phyloP scores from a whole-genome alignment of 2,113 vertebrate species.

The Eidolon helvum region DNA sequence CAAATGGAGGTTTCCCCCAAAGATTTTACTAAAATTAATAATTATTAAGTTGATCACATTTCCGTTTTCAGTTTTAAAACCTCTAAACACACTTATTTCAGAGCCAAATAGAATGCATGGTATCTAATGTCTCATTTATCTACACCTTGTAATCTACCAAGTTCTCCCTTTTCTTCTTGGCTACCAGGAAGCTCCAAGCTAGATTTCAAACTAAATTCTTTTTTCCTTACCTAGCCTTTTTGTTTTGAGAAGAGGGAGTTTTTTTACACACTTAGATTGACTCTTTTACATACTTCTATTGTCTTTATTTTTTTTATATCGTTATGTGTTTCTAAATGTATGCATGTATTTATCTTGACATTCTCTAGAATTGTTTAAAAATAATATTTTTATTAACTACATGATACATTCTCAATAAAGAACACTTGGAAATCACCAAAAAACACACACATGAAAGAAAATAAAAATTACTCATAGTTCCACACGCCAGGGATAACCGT shows the following conservation, averaged over 20 bases:
- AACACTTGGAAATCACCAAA: neutral
- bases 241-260: neutral
- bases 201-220: neutral
- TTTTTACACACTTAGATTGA: no score
- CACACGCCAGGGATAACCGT: neutral
- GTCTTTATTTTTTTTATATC: neutral
- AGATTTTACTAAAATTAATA: constrained; percentile 11
- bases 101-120: neutral
- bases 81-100: neutral
- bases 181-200: neutral
- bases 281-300: no score
- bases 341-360: neutral
- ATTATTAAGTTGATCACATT: neutral
- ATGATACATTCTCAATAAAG: neutral
- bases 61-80: neutral
- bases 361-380: neutral
- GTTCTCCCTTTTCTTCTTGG: neutral
- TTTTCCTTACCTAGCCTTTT: neutral
- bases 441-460: neutral
- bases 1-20: neutral
- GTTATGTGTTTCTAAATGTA: neutral
- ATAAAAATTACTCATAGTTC: neutral
- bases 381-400: neutral
- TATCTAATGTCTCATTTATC: neutral
- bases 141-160: neutral